These are phyloP conservation scores for Disparrhopalites patrizii DNA, from an alignment of 2,888 invertebrate genomes.

Conservation along the genomic window DNA sequence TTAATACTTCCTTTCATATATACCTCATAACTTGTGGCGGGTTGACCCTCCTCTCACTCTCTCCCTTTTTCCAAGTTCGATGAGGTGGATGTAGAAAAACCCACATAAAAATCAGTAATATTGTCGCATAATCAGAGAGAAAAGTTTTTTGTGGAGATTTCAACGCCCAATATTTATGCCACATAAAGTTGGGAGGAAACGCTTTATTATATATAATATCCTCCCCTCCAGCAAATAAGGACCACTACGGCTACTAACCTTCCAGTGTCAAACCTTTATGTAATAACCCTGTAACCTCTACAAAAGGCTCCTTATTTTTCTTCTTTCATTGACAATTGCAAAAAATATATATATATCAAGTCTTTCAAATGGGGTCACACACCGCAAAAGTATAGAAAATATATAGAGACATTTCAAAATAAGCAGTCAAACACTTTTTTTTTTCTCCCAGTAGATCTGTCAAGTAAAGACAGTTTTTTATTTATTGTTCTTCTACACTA, in stretches of 20 bases:
- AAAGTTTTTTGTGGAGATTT: slow-evolving; percentile 30
- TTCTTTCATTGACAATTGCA: slow-evolving; percentile 9
- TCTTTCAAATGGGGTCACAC: slow-evolving; percentile 19
- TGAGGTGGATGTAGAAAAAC: no score
- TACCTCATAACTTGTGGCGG: no score
- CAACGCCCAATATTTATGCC: slow-evolving; percentile 41
- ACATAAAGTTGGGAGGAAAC: slow-evolving; percentile 36
- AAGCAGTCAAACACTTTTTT: slow-evolving; percentile 22
- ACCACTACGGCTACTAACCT: no score
- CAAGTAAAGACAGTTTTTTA: no score
- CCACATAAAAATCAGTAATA: slow-evolving; percentile 9
- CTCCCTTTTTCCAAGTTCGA: not conserved
- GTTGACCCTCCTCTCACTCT: slow-evolving; percentile 4
- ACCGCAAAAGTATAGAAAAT: not conserved
- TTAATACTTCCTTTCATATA: no score
- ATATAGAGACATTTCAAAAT: slow-evolving; percentile 24
- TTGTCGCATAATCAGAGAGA: slow-evolving; percentile 19
- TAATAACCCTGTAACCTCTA: no score
- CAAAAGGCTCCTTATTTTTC: not conserved
- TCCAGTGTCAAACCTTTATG: no score
- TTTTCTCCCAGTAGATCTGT: no score
- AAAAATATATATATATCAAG: no score
- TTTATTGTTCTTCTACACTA: no score
- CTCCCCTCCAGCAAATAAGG: no score
- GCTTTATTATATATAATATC: no score